Evolutionary conservation across 2,888 invertebrate genomes (phyloP), one percentile per base, ranked within the genome.

Genomic region (Drosophila anomelani): DNA sequence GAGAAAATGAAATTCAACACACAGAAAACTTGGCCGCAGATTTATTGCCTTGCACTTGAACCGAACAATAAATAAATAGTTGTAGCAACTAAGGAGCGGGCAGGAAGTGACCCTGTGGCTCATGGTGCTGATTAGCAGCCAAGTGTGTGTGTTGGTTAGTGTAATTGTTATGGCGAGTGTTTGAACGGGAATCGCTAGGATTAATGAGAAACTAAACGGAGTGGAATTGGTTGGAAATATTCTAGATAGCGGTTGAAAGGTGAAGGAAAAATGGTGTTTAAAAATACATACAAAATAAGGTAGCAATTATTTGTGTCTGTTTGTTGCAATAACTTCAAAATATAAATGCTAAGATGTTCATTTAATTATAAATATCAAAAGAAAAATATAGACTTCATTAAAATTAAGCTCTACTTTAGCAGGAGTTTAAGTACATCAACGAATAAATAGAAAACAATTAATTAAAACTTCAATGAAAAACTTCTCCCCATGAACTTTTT

Each of bases 41-140:
- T 74, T 74, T 74, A 74, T 74, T 74, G 74, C 67, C 74, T 60
- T 73, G 74, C 74, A 74, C 74, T 74, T 74, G 74, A 74, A 74
- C 67, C 54, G 57, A 34, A 23, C 68, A 68, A 73, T 73, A 73
- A 73, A 73, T 73, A 73, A 73, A 73, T 73, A 66, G 58, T 69
- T 53, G 43, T 49, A 20, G 39, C 5, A 23, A 20, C 26, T 34
- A 10, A 36, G 23, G 23, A 32, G 32, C n/a, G 7, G 51, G 49
- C 20, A 20, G 63, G 34, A 51, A 62, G 38, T 51, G 38, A 34
- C 36, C 34, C 17, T 39, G 36, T 36, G 15, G 63, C 38, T 12
- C 12, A 46, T 38, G 26, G 26, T 26, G 38, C 64, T 67, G 67
- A 68, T 68, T 67, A 68, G 67, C 68, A 41, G 56, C 67, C 36